phyloP scores from a whole-genome alignment of 2,113 vertebrate species.

The Actinemys pallida region DNA sequence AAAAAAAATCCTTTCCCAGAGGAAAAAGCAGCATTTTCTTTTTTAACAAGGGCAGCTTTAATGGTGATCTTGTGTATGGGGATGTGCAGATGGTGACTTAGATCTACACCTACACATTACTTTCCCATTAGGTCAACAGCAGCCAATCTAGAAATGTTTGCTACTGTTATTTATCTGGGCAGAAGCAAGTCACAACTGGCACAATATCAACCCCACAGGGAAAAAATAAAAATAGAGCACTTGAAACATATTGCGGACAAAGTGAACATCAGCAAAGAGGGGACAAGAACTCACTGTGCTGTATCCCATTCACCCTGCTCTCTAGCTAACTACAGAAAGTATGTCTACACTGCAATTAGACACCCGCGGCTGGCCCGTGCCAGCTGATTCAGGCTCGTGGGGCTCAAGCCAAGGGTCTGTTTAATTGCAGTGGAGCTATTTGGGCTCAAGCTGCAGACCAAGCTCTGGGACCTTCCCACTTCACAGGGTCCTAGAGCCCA shows the following conservation, averaged over 20 bases:
- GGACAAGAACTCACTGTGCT: not conserved
- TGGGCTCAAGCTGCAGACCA: not conserved
- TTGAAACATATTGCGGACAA: slow-evolving; percentile 40
- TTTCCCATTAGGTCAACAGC: slow-evolving; percentile 41
- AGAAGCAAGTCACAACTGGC: slow-evolving; percentile 36
- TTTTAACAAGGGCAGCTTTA: slow-evolving; percentile 10
- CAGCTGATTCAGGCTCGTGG: not conserved
- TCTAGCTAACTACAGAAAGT: not conserved
- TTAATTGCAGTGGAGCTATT: not conserved
- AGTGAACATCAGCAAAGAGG: not conserved
- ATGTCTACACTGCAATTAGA: not conserved
- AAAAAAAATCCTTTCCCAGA: not conserved
- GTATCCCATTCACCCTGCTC: not conserved
- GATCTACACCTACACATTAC: slow-evolving; percentile 14
- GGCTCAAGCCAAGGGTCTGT: not conserved
- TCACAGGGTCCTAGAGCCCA: not conserved
- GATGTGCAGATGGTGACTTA: not conserved
- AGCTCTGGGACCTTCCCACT: not conserved
- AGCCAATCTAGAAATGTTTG: not conserved
- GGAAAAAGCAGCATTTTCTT: not conserved
- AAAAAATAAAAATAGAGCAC: not conserved
- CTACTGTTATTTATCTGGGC: slow-evolving; percentile 36
- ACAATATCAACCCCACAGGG: slow-evolving; percentile 20
- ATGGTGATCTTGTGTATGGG: slow-evolving; percentile 7
- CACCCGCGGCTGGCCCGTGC: not conserved